Percentiles rank a stretch among this genome's conserved stretches.
Evolutionary conservation across 2,113 vertebrate species (phyloP).

Genomic region (Benitochromis conjunctus): DNA sequence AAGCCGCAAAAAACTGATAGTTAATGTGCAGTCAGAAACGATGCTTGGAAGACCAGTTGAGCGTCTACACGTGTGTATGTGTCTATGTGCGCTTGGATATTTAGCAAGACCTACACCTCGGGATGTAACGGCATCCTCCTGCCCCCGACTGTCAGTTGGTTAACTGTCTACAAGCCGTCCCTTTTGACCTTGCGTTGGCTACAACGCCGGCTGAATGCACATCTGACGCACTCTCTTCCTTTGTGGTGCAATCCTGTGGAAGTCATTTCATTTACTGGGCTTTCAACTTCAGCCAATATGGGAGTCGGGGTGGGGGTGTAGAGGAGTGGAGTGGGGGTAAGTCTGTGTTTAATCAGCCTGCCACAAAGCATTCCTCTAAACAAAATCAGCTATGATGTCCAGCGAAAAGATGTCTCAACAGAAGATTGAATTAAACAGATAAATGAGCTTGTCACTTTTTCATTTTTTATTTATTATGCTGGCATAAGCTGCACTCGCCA

Average conservation of each 20-base stretch:
- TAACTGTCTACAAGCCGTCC: slow-evolving; percentile 62
- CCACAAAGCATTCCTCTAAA: slow-evolving; percentile 52
- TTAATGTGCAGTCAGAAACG: neutral
- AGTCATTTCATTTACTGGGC: slow-evolving; percentile 73
- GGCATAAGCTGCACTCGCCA: neutral
- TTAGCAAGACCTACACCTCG: slow-evolving; percentile 37
- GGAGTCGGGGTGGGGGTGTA: neutral
- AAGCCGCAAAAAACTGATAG: neutral
- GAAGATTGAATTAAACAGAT: slow-evolving; percentile 59
- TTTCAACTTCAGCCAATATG: slow-evolving; percentile 65
- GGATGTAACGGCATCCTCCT: slow-evolving; percentile 62
- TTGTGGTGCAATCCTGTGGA: slow-evolving; percentile 74
- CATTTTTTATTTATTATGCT: slow-evolving; percentile 49
- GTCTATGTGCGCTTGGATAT: neutral
- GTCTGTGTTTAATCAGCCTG: slow-evolving; percentile 64
- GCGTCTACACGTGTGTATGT: neutral
- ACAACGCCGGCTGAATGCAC: slow-evolving; percentile 66
- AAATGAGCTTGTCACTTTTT: slow-evolving; percentile 58
- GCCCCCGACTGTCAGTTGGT: slow-evolving; percentile 54
- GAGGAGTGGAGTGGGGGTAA: neutral
- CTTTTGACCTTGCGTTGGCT: slow-evolving; percentile 64
- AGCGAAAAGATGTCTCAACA: slow-evolving; percentile 41
- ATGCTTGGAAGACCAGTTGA: neutral
- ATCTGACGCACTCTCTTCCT: slow-evolving; percentile 68
- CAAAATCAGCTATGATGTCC: slow-evolving; percentile 60